Evolutionary conservation across 2,888 invertebrate species (phyloP), one percentile per base, ranked within the genome.

Genomic region (Chesias legatella): DNA sequence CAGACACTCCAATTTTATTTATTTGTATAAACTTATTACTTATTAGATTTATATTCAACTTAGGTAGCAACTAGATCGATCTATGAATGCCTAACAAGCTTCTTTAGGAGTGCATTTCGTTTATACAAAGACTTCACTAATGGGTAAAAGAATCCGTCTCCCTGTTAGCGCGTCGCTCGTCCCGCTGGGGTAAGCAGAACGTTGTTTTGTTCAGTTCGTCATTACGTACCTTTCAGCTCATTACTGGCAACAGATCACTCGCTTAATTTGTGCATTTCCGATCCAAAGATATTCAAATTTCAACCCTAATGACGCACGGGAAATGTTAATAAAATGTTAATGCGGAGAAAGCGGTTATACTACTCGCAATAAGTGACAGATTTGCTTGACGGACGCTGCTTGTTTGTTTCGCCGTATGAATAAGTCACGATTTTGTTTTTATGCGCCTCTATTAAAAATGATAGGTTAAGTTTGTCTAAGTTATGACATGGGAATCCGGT

Each of bases 221-320:
- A 85, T 85, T 86, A 85, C 81, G 77, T 73, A 74, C 78, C 81
- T 73, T 68, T 76, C 79, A 77, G 79, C 85, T 85, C 85, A 86
- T 86, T 86, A 86, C 83, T 67, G 70, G 71, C 74, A 74, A 81
- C 81, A 81, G 83, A 85, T 84, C 85, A 85, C 82, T 73, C 79
- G 83, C 82, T 86, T 86, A 88, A 88, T 86, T 86, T 85, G 83
- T 84, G 84, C 86, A 86, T 85, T 86, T 88, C 85, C 85, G 86
- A 85, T 85, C 80, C 70, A 73, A 75, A 75, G 86, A 88, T 86
- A 86, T 88, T 88, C 85, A 88, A 88, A 86, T 86, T 78, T 77
- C 70, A 77, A 79, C 85, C 75, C 79, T 88, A 88, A 88, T 88
- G 85, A 83, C 78, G 78, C 69, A 73, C 69, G 77, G 77, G 79